These are phyloP conservation scores for Pristionchus entomophagus DNA, from an alignment of 2,888 invertebrate species.

Conservation along the genomic window DNA sequence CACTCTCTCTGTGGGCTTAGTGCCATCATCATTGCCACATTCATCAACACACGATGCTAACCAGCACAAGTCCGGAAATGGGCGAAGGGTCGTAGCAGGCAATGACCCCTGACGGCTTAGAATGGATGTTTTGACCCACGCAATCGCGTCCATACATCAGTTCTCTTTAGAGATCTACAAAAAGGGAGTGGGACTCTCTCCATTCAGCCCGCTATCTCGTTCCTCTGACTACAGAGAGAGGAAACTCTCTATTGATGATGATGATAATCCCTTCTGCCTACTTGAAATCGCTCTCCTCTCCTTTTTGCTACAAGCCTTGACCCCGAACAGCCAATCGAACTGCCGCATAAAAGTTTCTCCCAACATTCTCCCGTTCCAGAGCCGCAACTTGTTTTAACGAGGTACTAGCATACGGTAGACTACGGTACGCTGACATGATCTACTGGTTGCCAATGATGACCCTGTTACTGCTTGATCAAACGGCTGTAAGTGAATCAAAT, in stretches of 20 bases:
- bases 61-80: neutral
- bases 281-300: neutral
- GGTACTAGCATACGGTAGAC: no score
- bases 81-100: neutral
- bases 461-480: no score
- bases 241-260: no score
- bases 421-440: no score
- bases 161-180: no score
- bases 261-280: no score
- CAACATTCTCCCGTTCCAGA: no score
- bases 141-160: no score
- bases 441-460: no score
- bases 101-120: neutral
- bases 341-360: neutral
- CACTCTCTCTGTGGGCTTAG: constrained; percentile 15
- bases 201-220: neutral
- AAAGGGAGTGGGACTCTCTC: neutral
- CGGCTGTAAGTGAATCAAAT: neutral
- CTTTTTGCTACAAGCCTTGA: constrained; percentile 26
- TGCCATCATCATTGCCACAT: neutral
- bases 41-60: neutral
- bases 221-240: no score
- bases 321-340: neutral
- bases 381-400: no score
- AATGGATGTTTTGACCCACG: neutral